A percentile compares a stretch with the other conserved stretches of the same genome.
Evolutionary conservation across 2,888 invertebrate genomes (phyloP).

Genomic region (Epirrhoe tristata): DNA sequence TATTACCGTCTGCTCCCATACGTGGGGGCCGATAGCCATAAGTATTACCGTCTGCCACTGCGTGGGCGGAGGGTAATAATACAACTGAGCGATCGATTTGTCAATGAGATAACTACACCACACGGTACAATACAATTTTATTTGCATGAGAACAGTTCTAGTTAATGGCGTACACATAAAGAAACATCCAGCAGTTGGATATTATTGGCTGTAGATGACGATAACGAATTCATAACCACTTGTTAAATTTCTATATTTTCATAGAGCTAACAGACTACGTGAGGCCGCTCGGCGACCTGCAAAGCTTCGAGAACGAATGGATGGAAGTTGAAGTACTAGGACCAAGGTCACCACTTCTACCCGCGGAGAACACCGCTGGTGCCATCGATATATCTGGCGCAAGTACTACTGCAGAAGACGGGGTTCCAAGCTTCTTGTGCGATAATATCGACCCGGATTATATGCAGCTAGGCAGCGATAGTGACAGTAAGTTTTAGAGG

Average conservation of each 20-base stretch:
- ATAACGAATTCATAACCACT: no score
- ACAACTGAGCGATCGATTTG: no score
- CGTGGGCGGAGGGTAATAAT: no score
- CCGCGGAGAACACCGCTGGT: constrained; percentile 55
- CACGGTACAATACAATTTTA: no score
- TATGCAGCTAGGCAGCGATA: constrained; percentile 82
- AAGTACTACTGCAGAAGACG: constrained; percentile 66
- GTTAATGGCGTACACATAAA: no score
- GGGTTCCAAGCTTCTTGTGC: constrained; percentile 86
- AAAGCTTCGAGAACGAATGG: constrained; percentile 96
- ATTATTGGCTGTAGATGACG: no score
- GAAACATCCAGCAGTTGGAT: no score
- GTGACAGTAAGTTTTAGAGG: constrained; percentile 70
- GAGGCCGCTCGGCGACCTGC: constrained; percentile 89
- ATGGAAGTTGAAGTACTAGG: constrained; percentile 93
- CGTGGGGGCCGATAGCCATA: no score
- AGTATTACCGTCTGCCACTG: no score
- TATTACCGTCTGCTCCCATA: no score
- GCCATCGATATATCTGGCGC: constrained; percentile 71
- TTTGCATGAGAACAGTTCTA: no score
- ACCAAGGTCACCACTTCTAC: constrained; percentile 80
- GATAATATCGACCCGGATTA: constrained; percentile 85
- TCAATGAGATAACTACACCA: no score
- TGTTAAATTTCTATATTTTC: not conserved
- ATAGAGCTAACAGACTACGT: constrained; percentile 84